These are phyloP conservation scores for Scaptomyza tumidula DNA, from an alignment of 2,888 invertebrate species.

Conservation along the genomic window DNA sequence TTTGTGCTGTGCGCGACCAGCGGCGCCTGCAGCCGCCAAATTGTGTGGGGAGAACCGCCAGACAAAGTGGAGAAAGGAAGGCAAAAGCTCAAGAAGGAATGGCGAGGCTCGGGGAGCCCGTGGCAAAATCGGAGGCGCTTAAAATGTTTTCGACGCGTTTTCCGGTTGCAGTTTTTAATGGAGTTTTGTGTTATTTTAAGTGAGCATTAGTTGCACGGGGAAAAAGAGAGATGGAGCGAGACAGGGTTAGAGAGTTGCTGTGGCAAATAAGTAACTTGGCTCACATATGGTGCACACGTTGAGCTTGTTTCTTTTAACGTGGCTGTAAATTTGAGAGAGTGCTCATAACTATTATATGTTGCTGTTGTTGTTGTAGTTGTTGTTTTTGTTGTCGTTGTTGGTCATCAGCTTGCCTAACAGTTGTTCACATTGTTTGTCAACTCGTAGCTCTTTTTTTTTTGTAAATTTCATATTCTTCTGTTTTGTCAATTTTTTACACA, in stretches of 20 bases:
- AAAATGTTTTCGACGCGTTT: conserved; percentile 73
- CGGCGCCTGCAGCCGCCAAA: conserved; percentile 50
- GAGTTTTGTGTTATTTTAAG: conserved; percentile 77
- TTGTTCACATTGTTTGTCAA: conserved; percentile 48
- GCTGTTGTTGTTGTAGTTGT: conserved; percentile 7
- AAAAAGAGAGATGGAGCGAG: not conserved
- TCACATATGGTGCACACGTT: conserved; percentile 33
- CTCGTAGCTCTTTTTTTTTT: conserved; percentile 52
- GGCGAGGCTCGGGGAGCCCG: not conserved
- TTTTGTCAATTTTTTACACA: conserved; percentile 12
- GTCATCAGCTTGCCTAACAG: conserved; percentile 51
- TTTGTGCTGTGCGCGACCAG: conserved; percentile 40
- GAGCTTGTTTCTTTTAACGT: conserved; percentile 30
- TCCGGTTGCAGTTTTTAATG: conserved; percentile 74
- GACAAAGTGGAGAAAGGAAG: not conserved
- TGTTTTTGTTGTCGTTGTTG: conserved; percentile 27
- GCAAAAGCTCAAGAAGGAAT: not conserved
- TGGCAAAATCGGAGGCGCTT: conserved; percentile 67
- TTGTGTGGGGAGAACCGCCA: conserved; percentile 28
- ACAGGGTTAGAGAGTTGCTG: not conserved
- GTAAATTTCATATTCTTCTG: conserved; percentile 22
- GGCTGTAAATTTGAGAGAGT: conserved; percentile 45
- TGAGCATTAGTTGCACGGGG: conserved; percentile 66
- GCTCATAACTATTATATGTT: conserved; percentile 24
- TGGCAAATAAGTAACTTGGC: conserved; percentile 17